phyloP scores from a whole-genome alignment of 2,797 vertebrate species.

The Hoplostethus atlanticus region DNA sequence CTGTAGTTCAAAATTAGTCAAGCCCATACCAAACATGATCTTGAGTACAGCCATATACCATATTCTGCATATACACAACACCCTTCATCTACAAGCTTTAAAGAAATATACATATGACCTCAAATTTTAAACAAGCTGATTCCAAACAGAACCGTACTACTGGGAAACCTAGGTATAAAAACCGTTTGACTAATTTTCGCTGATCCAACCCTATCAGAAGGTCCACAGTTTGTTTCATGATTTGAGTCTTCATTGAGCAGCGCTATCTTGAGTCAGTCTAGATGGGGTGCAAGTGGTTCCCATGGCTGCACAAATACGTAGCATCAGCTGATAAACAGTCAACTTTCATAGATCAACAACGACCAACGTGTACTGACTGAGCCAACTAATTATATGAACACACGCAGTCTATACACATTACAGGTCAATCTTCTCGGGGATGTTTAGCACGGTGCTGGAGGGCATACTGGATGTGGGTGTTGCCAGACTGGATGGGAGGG shows the following conservation, averaged over 20 bases:
- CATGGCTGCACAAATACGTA: not conserved
- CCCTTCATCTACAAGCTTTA: not conserved
- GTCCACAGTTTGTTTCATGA: not conserved
- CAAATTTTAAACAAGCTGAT: not conserved
- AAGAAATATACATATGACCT: not conserved
- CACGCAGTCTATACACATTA: slow-evolving; percentile 56
- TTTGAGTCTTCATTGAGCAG: slow-evolving; percentile 3
- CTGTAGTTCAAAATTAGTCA: not conserved
- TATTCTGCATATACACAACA: not conserved
- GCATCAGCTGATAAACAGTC: slow-evolving; percentile 15
- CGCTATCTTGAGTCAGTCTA: slow-evolving; percentile 9
- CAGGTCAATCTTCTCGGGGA: slow-evolving; percentile 77
- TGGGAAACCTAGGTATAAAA: not conserved
- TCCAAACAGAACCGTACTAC: slow-evolving; percentile 10
- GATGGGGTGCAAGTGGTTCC: not conserved
- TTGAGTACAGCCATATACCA: not conserved
- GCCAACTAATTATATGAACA: not conserved
- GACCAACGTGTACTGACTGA: slow-evolving; percentile 25
- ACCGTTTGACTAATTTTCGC: not conserved
- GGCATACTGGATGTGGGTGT: slow-evolving; percentile 35
- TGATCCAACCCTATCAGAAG: not conserved
- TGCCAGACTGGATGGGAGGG: slow-evolving; percentile 45
- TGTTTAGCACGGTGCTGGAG: slow-evolving; percentile 51
- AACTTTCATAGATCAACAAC: slow-evolving; percentile 15
- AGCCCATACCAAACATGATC: not conserved